Evolutionary conservation across 2,888 invertebrate species (phyloP), one percentile per base, ranked within the genome.

Genomic region (Cinara cedri): DNA sequence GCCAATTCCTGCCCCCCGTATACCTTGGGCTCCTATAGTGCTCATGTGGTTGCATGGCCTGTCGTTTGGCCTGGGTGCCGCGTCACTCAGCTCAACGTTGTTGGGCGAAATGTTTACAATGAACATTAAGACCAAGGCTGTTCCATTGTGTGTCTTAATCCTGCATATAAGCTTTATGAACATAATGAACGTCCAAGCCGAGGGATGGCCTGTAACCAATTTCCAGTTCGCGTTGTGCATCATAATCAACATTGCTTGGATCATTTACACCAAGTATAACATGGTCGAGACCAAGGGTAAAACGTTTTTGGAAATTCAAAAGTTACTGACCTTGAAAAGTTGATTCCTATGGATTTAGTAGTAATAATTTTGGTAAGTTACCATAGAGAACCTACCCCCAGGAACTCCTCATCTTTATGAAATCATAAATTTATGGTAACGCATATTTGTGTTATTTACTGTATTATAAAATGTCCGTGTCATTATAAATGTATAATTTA

Each of bases 241-340:
- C 0, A 85, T 90, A 71, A 85, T 89, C 82, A 90, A 89, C 84
- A 89, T 91, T 0, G 8, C 82, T 0, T 82, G 82, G 26, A 55
- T 81, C 83, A 0, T 26, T 1, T 1, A 13, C 16, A 46, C 66
- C 3, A 83, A 88, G 70, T 85, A 89, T 42, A 85, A 88, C 82
- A 87, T 91, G 21, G 91, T 91, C 3, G 92, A 92, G 86, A 92
- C 92, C 3, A 91, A 91, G 85, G 91, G 91, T 72, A 91, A 91
- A 84, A 90, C 90, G 3, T 88, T 92, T 84, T 88, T 90, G 71
- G 89, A 90, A 83, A 92, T 92, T 83, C 91, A 92, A 84, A 88
- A 89, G 42, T 88, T 89, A 80, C 86, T 92, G 9, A 14, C 2
- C 60, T n/a, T 60, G 26, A 26, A 10, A 13, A 14, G 0, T n/a